Percentiles rank a stretch among this genome's conserved stretches.
Conservation (phyloP, 2,888 invertebrate species). For the Epistrophella euchroma region DNA sequence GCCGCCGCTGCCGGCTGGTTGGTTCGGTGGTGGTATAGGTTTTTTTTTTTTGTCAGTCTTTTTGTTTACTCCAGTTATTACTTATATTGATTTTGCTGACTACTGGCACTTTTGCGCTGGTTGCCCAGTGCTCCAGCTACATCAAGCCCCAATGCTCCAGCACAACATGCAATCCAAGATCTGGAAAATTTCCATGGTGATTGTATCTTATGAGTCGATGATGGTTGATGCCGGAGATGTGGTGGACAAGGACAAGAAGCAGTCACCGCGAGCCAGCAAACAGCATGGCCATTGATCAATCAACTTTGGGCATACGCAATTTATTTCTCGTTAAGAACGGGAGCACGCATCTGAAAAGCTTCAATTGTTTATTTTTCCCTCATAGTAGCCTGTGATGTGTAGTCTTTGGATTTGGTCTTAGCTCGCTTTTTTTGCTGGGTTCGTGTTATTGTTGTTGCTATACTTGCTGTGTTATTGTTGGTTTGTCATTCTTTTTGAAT, state of each 20-base stretch:
- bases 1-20: neutral
- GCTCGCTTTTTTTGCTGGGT: neutral
- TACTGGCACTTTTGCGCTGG: constrained; percentile 19
- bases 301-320: constrained; percentile 76
- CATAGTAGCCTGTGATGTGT: no score
- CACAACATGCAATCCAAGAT: constrained; percentile 50
- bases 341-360: constrained; percentile 72
- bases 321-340: constrained; percentile 75
- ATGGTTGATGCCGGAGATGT: constrained; percentile 54
- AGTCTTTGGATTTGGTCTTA: neutral
- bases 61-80: constrained; percentile 67
- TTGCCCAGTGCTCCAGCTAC: constrained; percentile 6
- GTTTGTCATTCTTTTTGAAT: constrained; percentile 43
- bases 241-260: constrained; percentile 70
- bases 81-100: constrained; percentile 46
- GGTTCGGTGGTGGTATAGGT: neutral
- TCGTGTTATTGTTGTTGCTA: constrained; percentile 6
- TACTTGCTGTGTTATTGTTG: constrained; percentile 11
- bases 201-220: constrained; percentile 75
- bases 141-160: no score
- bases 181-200: constrained; percentile 74
- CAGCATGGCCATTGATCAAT: constrained; percentile 76
- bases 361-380: constrained; percentile 28
- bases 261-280: constrained; percentile 69
- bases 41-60: constrained; percentile 39